phyloP scores from a whole-genome alignment of 2,113 vertebrate genomes.

The Bostrychus sinensis region DNA sequence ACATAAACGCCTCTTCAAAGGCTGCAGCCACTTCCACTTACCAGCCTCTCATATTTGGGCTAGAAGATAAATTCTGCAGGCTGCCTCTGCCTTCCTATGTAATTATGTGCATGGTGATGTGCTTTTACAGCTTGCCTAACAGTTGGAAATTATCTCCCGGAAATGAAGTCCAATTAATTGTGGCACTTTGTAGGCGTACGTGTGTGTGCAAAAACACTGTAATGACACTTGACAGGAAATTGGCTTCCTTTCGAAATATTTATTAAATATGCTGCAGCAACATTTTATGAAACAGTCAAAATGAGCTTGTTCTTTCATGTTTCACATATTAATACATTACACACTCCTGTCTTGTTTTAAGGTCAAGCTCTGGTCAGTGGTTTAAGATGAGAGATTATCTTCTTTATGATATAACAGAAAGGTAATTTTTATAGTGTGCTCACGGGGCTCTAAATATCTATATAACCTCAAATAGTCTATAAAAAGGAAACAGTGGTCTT shows the following conservation, averaged over 20 bases:
- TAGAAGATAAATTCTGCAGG: slow-evolving; percentile 75
- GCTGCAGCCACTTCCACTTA: slow-evolving; percentile 39
- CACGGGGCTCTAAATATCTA: slow-evolving; percentile 5
- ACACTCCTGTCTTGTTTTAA: neutral
- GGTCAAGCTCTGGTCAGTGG: neutral
- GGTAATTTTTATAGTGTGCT: slow-evolving; percentile 13
- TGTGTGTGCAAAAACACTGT: slow-evolving; percentile 72
- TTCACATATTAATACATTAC: neutral
- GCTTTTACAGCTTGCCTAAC: slow-evolving; percentile 82
- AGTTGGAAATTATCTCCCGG: slow-evolving; percentile 80
- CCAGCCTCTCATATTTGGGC: slow-evolving; percentile 71
- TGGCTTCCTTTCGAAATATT: slow-evolving; percentile 74
- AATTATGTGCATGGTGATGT: slow-evolving; percentile 79
- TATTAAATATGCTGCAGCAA: slow-evolving; percentile 65
- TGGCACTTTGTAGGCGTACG: slow-evolving; percentile 73
- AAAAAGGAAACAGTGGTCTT: slow-evolving; percentile 54
- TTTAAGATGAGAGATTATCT: slow-evolving; percentile 1
- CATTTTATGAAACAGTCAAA: slow-evolving; percentile 59
- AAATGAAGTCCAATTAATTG: slow-evolving; percentile 84
- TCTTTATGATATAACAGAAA: slow-evolving; percentile 2
- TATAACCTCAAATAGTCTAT: slow-evolving; percentile 45
- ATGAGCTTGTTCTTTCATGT: slow-evolving; percentile 26
- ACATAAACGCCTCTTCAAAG: slow-evolving; percentile 69
- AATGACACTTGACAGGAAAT: slow-evolving; percentile 80
- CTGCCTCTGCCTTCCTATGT: slow-evolving; percentile 72